Percentiles rank a stretch among this genome's conserved stretches.
These are phyloP conservation scores for Albula glossodonta DNA, from an alignment of 2,113 vertebrate genomes.

Conservation along the genomic window DNA sequence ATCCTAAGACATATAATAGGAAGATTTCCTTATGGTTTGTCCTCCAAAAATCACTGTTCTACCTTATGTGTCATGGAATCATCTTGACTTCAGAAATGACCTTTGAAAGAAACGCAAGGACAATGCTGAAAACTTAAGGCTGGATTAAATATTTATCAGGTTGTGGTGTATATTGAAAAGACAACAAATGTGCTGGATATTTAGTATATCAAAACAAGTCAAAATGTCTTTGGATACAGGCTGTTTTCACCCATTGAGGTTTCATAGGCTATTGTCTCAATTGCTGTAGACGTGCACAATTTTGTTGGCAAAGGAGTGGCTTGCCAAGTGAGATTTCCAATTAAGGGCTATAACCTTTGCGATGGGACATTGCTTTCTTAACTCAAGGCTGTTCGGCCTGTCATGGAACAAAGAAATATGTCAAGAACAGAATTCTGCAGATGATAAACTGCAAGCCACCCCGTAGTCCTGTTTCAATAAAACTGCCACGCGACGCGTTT, in stretches of 20 bases:
- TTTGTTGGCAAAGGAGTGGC: constrained; percentile 24
- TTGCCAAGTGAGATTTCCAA: constrained; percentile 41
- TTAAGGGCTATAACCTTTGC: constrained; percentile 34
- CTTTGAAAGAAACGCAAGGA: too few relatives aligned
- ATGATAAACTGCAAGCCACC: constrained; percentile 31
- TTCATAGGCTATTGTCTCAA: constrained; percentile 29
- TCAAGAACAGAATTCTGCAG: constrained; percentile 17
- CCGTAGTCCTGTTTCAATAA: constrained; percentile 24
- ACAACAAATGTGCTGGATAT: too few relatives aligned
- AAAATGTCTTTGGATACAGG: too few relatives aligned
- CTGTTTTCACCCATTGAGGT: background rate
- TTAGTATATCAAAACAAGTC: too few relatives aligned
- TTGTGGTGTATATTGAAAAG: too few relatives aligned
- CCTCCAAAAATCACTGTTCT: too few relatives aligned
- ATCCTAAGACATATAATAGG: too few relatives aligned
- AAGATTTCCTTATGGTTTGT: too few relatives aligned
- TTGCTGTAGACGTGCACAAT: constrained; percentile 19
- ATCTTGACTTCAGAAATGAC: too few relatives aligned
- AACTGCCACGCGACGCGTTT: constrained; percentile 11
- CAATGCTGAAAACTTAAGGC: too few relatives aligned
- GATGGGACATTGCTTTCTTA: constrained; percentile 43
- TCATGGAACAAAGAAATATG: constrained; percentile 39
- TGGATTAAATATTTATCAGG: too few relatives aligned
- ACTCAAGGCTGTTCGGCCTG: constrained; percentile 31
- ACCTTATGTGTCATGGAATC: too few relatives aligned